phyloP scores from a whole-genome alignment of 2,113 vertebrate genomes.

The Psophia crepitans region DNA sequence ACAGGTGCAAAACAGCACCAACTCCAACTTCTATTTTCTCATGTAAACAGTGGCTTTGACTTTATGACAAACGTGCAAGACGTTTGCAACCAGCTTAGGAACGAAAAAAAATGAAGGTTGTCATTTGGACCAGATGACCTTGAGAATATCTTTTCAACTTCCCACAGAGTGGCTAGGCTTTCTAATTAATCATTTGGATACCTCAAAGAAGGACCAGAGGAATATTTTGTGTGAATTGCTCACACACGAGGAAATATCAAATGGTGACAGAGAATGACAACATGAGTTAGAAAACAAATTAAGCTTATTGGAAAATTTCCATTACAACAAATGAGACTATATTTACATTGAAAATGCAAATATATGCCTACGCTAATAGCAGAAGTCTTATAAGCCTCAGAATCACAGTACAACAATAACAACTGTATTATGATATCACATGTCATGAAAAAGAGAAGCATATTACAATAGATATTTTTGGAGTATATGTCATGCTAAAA shows the following conservation, averaged over 20 bases:
- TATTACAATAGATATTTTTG: neutral
- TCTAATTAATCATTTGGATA: neutral
- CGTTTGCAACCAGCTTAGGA: neutral
- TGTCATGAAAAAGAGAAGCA: neutral
- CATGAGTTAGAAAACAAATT: neutral
- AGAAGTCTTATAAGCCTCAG: neutral
- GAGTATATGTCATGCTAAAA: neutral
- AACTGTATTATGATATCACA: neutral
- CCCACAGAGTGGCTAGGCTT: neutral
- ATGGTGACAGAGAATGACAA: neutral
- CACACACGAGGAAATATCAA: neutral
- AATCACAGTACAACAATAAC: neutral
- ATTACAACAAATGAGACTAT: neutral
- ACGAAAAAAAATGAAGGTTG: neutral
- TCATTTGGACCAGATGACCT: neutral
- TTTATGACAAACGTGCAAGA: neutral
- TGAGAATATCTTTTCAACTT: neutral
- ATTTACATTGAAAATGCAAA: conserved; percentile 4
- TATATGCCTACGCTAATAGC: neutral
- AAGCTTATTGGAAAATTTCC: neutral
- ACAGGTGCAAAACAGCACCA: neutral
- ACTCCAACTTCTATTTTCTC: neutral
- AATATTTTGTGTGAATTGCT: neutral
- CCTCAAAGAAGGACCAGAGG: neutral
- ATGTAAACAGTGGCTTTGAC: neutral